Evolutionary conservation across 2,797 vertebrate genomes (phyloP), one percentile per base, ranked within the genome.

Genomic region (Picus viridis): DNA sequence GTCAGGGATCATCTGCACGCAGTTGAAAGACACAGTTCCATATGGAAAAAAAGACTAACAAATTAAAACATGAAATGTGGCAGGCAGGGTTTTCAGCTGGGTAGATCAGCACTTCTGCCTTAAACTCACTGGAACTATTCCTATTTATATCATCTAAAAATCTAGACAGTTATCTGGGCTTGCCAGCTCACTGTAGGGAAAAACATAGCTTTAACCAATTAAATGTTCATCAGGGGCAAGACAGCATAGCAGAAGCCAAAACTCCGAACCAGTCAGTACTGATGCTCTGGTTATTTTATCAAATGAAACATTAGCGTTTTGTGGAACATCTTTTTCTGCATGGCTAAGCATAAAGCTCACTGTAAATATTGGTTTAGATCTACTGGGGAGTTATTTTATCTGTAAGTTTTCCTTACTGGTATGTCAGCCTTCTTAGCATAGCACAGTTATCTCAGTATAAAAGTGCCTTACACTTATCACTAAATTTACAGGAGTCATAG

Each of bases 121-220:
- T 62, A 78, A 67, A 85, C 76, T 73, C 57, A 8, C 47, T 94
- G 96, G 80, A 95, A 57, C 56, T 3, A 3, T 81, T 86, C 83
- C 86, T 30, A 3, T 89, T 94, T 85, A 34, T 92, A 92, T 84
- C 53, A 34, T 29, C 62, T 36, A 30, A 75, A 73, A 22, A 93
- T 94, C 90, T 83, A 69, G 69, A 78, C n/a, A 71, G 65, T 89
- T 87, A 87, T 87, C 82, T 72, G 84, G 82, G 75, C 72, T 83
- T 94, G 88, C 86, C 92, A 85, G 92, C 94, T 93, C 88, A 86
- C 82, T 63, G 63, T 22, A 61, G 78, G 90, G 82, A 79, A 89
- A 89, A 94, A 89, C 84, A 93, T 45, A 64, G 70, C 84, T 94
- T 77, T 45, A 70, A 78, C 72, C 88, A 94, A 89, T 90, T 90